A percentile compares a stretch with the other conserved stretches of the same genome.
Evolutionary conservation across 2,888 invertebrate species (phyloP).

Genomic region (Xylota sylvarum): DNA sequence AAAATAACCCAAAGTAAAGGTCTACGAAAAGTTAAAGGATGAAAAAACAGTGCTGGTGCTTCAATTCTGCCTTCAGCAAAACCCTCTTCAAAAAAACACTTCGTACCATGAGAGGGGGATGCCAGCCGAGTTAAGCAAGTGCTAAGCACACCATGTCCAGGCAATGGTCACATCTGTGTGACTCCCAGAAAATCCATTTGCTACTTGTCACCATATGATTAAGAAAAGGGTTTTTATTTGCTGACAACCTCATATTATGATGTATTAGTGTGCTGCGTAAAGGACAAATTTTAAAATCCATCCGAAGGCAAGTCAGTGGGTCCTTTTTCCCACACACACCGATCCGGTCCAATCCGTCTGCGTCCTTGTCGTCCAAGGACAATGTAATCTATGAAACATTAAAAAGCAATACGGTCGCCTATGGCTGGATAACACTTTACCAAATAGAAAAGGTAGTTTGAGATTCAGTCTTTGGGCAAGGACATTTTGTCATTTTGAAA

Average conservation of each 20-base stretch:
- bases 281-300: conserved; percentile 73
- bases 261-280: conserved; percentile 78
- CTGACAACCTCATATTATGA: conserved; percentile 79
- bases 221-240: conserved; percentile 79
- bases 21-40: conserved; percentile 18
- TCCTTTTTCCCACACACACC: conserved; percentile 42
- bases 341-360: conserved; percentile 39
- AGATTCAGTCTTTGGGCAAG: conserved; percentile 56
- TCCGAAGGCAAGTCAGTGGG: conserved; percentile 61
- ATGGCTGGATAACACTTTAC: conserved; percentile 60
- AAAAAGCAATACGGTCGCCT: conserved; percentile 77
- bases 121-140: conserved; percentile 70
- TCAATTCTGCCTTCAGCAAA: conserved; percentile 60
- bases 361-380: conserved; percentile 67
- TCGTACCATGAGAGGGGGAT: background rate
- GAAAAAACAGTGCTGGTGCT: conserved; percentile 46
- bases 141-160: conserved; percentile 74
- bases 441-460: conserved; percentile 12
- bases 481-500: conserved; percentile 70
- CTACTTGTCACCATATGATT: conserved; percentile 80
- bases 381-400: conserved; percentile 77
- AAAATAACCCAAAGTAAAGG: conserved; percentile 65
- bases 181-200: conserved; percentile 80
- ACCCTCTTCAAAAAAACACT: conserved; percentile 66
- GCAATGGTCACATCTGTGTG: conserved; percentile 76